Base-by-base conservation (phyloP, 2,113 vertebrate species). In the Vidua chalybeata region DNA sequence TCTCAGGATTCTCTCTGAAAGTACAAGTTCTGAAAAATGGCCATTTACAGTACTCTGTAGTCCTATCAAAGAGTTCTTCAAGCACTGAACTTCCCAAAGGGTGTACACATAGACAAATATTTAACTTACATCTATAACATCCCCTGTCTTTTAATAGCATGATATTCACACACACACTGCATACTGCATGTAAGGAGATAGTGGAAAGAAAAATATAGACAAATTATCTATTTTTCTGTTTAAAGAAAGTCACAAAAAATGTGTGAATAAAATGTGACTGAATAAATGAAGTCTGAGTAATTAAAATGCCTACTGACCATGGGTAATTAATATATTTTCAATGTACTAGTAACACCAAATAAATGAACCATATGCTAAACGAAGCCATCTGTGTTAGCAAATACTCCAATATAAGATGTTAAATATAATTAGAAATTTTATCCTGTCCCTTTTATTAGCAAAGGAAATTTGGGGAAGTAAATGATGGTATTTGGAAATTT, bases 231-330 rank as follows among this genome's bases (percentile, higher is more conserved):
- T 0, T 21, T 3, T 82, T 52, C 18, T 61, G 7, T 76, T 78
- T 79, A 68, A 54, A 64, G 27, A 69, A 68, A 61, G 26, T 24
- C n/a, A 71, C 17, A 45, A 43, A 64, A 69, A 84, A 52, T n/a
- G 8, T 56, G 28, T 51, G n/a, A 91, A 66, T 64, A 79, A 84
- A 68, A 82, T 85, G 7, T 56, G 26, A 67, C 37, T 72, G 58
- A 85, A 81, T 48, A 89, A 94, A 84, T 61, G 20, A 95, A 89
- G 28, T 82, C 63, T 61, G 31, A 84, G n/a, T 88, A 51, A 93
- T 71, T 72, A 31, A 71, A 89, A 83, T 86, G 4, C 28, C 59
- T 94, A 41, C 41, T 79, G 62, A 73, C 61, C 12, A 55, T 58
- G 30, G 48, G 19, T 27, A 55, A 72, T 66, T 69, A 74, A 77